A percentile compares a stretch with the other conserved stretches of the same genome.
phyloP scores from a whole-genome alignment of 2,113 vertebrate species.

The Pomatorhinus ruficollis region DNA sequence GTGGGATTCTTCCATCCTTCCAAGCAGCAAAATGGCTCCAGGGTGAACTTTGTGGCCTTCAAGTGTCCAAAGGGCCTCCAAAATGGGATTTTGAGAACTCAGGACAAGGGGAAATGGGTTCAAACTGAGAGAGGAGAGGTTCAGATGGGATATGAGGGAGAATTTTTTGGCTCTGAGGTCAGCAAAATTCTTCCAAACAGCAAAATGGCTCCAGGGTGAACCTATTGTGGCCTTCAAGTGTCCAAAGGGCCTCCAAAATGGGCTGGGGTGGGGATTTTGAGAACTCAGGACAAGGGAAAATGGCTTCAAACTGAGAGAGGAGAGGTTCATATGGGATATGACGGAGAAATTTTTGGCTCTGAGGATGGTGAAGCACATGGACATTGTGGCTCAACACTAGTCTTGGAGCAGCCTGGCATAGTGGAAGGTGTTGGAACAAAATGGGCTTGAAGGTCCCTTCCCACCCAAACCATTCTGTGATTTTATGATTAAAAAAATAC shows the following conservation, averaged over 20 bases:
- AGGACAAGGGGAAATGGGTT: neutral
- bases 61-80: no score
- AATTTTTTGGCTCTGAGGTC: neutral
- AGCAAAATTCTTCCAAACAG: no score
- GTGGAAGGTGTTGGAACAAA: neutral
- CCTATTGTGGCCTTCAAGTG: no score
- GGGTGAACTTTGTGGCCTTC: no score
- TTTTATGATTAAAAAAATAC: neutral
- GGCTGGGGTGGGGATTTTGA: neutral
- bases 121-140: neutral
- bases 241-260: no score
- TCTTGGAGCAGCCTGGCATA: neutral
- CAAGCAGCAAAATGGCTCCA: neutral
- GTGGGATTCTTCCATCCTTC: rapidly evolving
- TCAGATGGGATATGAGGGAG: neutral
- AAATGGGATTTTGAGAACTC: neutral
- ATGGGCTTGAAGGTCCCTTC: neutral
- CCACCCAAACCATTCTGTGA: neutral
- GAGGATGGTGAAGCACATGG: neutral
- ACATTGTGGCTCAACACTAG: rapidly evolving
- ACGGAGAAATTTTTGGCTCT: neutral
- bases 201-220: no score
- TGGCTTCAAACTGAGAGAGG: neutral
- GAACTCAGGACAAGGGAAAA: neutral
- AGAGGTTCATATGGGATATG: neutral